phyloP scores from a whole-genome alignment of 2,797 vertebrate species.

The Xerus rutilus region DNA sequence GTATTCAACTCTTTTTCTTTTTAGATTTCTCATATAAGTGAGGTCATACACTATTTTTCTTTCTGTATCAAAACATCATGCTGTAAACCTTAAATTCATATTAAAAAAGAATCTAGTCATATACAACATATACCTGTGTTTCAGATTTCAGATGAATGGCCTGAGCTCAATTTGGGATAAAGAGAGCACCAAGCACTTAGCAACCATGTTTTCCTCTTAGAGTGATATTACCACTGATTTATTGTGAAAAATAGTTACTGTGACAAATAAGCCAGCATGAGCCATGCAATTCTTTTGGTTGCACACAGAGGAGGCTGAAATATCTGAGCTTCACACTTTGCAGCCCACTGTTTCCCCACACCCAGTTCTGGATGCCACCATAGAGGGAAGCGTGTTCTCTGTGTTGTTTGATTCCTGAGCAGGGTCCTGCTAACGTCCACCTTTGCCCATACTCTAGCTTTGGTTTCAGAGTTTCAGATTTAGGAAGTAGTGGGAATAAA shows the following conservation, averaged over 20 bases:
- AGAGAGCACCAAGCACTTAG: neutral
- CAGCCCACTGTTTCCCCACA: neutral
- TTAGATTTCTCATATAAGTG: neutral
- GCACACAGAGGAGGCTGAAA: neutral
- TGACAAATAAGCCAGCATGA: neutral
- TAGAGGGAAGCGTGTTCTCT: neutral
- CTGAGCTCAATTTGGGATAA: neutral
- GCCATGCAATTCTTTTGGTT: neutral
- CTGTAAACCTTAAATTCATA: neutral
- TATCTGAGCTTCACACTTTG: neutral
- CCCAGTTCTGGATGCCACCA: neutral
- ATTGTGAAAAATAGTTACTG: neutral
- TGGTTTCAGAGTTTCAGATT: constrained; percentile 64
- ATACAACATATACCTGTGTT: neutral
- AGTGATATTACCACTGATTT: neutral
- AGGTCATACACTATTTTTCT: neutral
- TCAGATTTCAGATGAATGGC: constrained; percentile 20
- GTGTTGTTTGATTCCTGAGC: constrained; percentile 39
- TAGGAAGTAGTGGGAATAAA: constrained; percentile 57
- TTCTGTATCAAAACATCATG: neutral
- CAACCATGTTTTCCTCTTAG: neutral
- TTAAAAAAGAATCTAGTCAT: neutral
- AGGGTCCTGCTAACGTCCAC: neutral
- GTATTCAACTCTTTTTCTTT: neutral
- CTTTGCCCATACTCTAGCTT: constrained; percentile 36